A percentile compares a stretch with the other conserved stretches of the same genome.
Conservation (phyloP, 2,888 invertebrate species). For the Lasioglossum zephyrum region DNA sequence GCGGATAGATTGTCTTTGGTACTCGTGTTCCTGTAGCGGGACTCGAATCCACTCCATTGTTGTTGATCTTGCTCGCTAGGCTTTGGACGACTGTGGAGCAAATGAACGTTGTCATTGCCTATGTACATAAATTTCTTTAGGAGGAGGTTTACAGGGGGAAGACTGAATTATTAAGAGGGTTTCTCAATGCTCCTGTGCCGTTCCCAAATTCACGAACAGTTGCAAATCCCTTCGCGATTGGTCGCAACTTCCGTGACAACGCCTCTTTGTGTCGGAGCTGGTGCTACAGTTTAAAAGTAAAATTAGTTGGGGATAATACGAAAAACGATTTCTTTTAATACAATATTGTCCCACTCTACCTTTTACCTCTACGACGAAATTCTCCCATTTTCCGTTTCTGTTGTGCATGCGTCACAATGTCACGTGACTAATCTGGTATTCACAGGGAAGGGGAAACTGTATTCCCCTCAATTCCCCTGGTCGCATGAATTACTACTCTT, state of each 20-base stretch:
- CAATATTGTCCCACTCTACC: no score
- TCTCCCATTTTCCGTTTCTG: no score
- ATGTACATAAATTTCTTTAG: background rate
- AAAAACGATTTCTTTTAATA: background rate
- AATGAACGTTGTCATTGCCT: background rate
- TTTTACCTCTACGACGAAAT: no score
- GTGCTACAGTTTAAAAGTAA: background rate
- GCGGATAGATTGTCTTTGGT: constrained; percentile 5
- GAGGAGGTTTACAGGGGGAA: background rate
- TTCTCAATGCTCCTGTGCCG: background rate
- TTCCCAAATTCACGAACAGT: background rate
- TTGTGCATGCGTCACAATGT: no score
- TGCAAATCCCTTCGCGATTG: background rate
- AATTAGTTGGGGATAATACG: background rate
- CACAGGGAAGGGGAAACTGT: no score
- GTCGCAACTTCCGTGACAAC: background rate
- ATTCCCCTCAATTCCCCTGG: no score
- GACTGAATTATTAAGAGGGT: background rate
- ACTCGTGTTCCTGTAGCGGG: background rate
- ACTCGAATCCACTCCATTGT: background rate
- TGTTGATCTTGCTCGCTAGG: constrained; percentile 8
- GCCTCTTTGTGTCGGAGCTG: background rate
- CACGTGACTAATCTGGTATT: no score
- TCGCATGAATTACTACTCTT: no score
- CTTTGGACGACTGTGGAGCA: background rate